These are phyloP conservation scores for Ligdia adustata DNA, from an alignment of 2,888 invertebrate species.

Conservation along the genomic window DNA sequence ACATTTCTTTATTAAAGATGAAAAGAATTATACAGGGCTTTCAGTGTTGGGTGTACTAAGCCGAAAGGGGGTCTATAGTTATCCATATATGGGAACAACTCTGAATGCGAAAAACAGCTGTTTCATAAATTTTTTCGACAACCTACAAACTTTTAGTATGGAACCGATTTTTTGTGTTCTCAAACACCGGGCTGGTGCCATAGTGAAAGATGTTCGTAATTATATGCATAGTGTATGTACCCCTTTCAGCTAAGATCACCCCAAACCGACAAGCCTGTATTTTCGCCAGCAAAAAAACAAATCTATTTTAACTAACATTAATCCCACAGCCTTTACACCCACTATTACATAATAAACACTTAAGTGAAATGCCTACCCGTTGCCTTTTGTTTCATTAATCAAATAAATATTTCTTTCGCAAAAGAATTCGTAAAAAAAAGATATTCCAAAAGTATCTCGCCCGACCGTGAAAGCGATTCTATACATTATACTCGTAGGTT, in stretches of 20 bases:
- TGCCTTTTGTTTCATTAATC: conserved; percentile 43
- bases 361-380: conserved; percentile 61
- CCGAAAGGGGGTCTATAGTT: no score
- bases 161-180: no score
- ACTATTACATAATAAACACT: conserved; percentile 38
- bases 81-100: no score
- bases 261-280: no score
- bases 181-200: no score
- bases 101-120: no score
- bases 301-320: conserved; percentile 25
- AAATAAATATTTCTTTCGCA: conserved; percentile 31
- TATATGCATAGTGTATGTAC: conserved; percentile 3
- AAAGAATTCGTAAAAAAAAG: conserved; percentile 12
- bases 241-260: background rate
- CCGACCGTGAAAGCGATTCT: background rate
- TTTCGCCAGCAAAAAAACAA: conserved; percentile 33
- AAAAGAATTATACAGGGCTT: no score
- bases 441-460: background rate
- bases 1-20: background rate
- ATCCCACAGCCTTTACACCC: conserved; percentile 50
- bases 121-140: no score
- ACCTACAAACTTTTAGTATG: no score
- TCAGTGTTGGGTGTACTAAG: no score
- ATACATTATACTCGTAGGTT: background rate
- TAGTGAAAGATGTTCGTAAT: conserved; percentile 1